Percentiles rank a stretch among this genome's conserved stretches.
Evolutionary conservation across 2,797 vertebrate species (phyloP).

Genomic region (Mastacembelus armatus): DNA sequence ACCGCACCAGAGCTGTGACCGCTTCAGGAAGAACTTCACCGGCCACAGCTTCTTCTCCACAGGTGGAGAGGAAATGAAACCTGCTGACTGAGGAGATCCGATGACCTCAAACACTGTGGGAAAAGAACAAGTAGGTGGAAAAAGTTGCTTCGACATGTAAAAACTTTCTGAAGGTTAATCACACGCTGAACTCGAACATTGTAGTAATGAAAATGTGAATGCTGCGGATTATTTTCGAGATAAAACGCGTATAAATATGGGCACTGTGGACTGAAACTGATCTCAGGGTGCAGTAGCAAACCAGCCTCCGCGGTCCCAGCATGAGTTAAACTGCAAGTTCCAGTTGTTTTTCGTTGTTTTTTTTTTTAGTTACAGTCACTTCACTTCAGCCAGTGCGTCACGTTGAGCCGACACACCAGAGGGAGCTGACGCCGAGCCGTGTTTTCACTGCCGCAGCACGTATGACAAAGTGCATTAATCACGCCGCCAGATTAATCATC

Average conservation of each 20-base stretch:
- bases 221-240: conserved; percentile 1
- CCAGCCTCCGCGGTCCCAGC: background rate
- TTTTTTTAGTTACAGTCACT: too few species aligned
- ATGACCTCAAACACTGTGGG: background rate
- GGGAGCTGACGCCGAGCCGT: too few species aligned
- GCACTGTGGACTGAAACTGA: too few species aligned
- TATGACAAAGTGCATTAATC: conserved; percentile 83
- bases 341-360: too few species aligned
- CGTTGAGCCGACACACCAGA: background rate
- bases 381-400: conserved; percentile 10
- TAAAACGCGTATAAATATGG: background rate
- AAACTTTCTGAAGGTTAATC: background rate
- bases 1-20: too few species aligned
- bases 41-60: background rate
- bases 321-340: background rate
- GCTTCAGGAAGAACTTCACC: background rate
- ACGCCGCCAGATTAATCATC: conserved; percentile 82
- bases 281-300: too few species aligned
- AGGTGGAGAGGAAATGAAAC: background rate
- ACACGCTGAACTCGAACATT: too few species aligned
- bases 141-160: background rate
- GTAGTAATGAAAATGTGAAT: background rate
- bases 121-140: background rate
- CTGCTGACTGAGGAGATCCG: background rate
- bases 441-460: conserved; percentile 47